phyloP scores from a whole-genome alignment of 2,113 vertebrate species.

The Mastomys natalensis region DNA sequence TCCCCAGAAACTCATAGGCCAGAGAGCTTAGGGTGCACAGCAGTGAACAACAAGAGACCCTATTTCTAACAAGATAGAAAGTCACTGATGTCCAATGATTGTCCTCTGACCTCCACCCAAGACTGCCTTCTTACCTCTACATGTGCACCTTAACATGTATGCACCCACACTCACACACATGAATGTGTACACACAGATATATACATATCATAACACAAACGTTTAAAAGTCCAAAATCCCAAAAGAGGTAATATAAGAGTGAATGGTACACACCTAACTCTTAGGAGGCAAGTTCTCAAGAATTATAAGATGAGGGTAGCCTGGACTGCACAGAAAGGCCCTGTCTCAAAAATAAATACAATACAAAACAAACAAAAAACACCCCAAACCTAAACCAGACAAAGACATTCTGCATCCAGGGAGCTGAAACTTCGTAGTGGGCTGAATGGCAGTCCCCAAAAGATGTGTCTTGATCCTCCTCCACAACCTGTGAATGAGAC shows the following conservation, averaged over 20 bases:
- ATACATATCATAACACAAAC: background rate
- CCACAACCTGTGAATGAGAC: slow-evolving; percentile 32
- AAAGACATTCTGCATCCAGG: background rate
- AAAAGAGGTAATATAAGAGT: background rate
- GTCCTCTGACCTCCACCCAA: background rate
- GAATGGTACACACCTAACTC: background rate
- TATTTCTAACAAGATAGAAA: background rate
- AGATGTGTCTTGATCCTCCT: background rate
- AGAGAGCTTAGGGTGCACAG: background rate
- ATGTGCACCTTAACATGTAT: background rate
- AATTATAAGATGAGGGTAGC: background rate
- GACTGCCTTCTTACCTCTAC: background rate
- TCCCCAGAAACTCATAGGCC: background rate
- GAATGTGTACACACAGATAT: background rate
- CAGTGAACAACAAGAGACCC: background rate
- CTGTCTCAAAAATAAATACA: background rate
- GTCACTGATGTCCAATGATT: background rate
- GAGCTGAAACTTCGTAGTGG: background rate
- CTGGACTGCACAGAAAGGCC: background rate
- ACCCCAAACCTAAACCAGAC: no score
- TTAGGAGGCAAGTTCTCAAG: background rate
- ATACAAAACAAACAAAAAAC: background rate
- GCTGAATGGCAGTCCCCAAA: background rate
- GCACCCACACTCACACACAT: background rate
- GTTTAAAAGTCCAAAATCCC: background rate